phyloP scores from a whole-genome alignment of 1,140 invertebrate genomes.

The Drosophila paulistorum region DNA sequence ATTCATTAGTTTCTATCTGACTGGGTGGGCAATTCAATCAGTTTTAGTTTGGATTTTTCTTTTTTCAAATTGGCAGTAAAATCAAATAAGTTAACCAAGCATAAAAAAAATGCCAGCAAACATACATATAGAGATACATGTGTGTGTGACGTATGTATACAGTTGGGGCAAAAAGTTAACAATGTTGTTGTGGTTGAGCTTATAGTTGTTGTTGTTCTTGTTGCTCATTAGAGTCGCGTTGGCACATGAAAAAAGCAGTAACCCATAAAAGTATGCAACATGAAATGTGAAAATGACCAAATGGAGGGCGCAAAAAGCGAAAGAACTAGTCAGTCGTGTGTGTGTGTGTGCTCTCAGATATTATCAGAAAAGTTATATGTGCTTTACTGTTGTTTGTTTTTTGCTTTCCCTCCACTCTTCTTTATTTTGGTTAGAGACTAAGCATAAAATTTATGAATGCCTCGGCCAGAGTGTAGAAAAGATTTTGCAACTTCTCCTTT shows the following conservation, averaged over 20 bases:
- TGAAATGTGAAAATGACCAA: constrained; percentile 64
- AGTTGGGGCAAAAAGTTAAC: constrained; percentile 65
- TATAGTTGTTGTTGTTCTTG: constrained; percentile 30
- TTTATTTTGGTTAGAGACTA: constrained; percentile 42
- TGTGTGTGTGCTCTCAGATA: constrained; percentile 58
- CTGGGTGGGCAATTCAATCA: constrained; percentile 56
- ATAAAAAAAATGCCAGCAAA: constrained; percentile 51
- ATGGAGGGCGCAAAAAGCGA: constrained; percentile 16
- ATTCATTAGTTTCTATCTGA: constrained; percentile 60
- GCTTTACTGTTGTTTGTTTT: no score
- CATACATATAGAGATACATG: constrained; percentile 1
- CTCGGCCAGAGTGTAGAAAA: constrained; percentile 39
- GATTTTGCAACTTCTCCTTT: constrained; percentile 39
- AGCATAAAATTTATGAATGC: constrained; percentile 80
- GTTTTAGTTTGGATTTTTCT: constrained; percentile 26
- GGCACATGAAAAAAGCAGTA: constrained; percentile 62
- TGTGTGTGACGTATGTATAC: constrained; percentile 48
- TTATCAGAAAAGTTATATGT: constrained; percentile 72
- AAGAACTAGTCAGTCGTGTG: constrained; percentile 16
- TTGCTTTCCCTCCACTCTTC: constrained; percentile 13
- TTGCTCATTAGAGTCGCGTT: constrained; percentile 70
- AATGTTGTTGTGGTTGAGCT: constrained; percentile 45
- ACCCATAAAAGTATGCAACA: constrained; percentile 70
- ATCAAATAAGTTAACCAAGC: constrained; percentile 61
- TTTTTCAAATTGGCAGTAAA: constrained; percentile 41